Conservation (phyloP, 2,113 vertebrate species). For the Tyrannus savana region DNA sequence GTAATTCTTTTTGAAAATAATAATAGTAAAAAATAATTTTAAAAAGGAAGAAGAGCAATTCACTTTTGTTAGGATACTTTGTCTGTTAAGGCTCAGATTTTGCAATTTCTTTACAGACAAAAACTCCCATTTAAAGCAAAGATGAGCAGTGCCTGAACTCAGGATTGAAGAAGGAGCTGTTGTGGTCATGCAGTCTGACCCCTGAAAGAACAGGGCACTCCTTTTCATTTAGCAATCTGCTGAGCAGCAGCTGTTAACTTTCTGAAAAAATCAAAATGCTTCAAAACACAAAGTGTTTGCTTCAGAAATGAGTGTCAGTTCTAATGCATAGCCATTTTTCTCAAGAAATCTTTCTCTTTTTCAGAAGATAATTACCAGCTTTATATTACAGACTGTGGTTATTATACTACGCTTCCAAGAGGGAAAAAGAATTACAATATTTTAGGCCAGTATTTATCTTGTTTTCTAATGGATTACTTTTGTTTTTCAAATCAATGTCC, state of each 20-base stretch:
- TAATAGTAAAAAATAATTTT: neutral
- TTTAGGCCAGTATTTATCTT: constrained; percentile 40
- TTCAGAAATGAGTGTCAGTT: neutral
- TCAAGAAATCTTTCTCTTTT: constrained; percentile 1
- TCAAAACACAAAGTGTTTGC: neutral
- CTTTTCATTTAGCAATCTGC: constrained; percentile 53
- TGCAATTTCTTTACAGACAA: neutral
- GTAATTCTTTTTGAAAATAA: neutral
- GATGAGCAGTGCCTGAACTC: neutral
- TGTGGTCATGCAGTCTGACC: constrained; percentile 15
- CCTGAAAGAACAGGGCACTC: neutral
- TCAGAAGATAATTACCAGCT: constrained; percentile 13
- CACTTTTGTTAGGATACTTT: neutral
- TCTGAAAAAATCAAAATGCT: constrained; percentile 37
- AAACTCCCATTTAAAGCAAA: neutral
- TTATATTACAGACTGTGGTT: neutral
- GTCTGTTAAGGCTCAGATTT: neutral
- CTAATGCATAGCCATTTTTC: constrained; percentile 6
- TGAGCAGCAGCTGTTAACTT: constrained; percentile 66
- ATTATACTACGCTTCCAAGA: constrained; percentile 1
- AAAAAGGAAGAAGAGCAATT: neutral
- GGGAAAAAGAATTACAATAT: neutral
- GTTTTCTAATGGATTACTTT: constrained; percentile 64
- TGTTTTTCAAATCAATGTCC: constrained; percentile 62
- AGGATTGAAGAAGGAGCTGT: neutral